Conservation (phyloP, 2,113 vertebrate species). For the Onychostruthus taczanowskii region DNA sequence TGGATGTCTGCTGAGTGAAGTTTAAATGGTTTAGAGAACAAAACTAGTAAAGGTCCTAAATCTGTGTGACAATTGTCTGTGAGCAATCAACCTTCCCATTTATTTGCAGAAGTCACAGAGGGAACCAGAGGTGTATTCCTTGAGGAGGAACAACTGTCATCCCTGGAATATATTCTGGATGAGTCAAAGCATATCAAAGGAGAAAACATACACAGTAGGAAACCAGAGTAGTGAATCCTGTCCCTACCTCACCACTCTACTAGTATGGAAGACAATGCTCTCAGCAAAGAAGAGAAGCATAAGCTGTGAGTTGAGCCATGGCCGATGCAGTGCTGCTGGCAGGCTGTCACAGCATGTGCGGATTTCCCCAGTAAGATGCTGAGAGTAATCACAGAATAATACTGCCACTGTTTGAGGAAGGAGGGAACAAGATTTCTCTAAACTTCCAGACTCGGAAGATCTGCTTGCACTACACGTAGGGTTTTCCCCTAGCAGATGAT, state of each 20-base stretch:
- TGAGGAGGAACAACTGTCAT: background rate
- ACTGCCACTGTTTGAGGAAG: background rate
- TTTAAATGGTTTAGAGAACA: background rate
- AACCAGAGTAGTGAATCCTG: background rate
- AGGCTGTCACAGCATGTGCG: rapidly evolving
- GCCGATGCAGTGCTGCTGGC: background rate
- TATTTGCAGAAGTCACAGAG: background rate
- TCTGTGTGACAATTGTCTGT: background rate
- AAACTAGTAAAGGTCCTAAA: background rate
- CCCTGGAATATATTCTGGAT: background rate
- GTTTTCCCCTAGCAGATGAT: background rate
- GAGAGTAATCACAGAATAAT: background rate
- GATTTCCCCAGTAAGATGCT: background rate
- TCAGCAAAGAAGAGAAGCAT: background rate
- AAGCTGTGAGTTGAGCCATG: background rate
- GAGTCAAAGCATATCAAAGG: background rate
- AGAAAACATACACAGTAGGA: background rate
- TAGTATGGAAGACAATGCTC: background rate
- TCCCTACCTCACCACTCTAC: background rate
- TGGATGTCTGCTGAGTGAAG: background rate
- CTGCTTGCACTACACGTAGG: background rate
- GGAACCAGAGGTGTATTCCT: background rate
- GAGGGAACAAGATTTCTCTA: background rate
- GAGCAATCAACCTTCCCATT: background rate
- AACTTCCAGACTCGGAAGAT: background rate